Conservation (phyloP, 2,797 vertebrate species). For the Melanotaenia nigrans region DNA sequence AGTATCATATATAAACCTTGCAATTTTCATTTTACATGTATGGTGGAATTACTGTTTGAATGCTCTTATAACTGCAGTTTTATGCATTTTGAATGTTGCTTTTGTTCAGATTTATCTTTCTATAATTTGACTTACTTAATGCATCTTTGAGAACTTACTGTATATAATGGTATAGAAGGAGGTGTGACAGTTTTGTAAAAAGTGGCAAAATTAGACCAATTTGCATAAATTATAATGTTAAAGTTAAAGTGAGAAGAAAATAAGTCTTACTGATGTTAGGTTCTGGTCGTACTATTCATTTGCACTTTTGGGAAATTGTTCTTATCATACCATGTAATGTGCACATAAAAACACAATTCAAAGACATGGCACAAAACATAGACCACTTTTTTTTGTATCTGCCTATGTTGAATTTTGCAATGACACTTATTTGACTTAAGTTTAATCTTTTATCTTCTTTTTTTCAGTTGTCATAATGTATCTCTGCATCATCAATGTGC, state of each 20-base stretch:
- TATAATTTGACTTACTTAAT: constrained; percentile 27
- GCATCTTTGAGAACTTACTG: constrained; percentile 40
- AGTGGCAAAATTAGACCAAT: constrained; percentile 16
- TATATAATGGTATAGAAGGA: constrained; percentile 44
- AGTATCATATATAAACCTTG: constrained; percentile 31
- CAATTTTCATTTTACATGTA: constrained; percentile 35
- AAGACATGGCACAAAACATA: constrained; percentile 47
- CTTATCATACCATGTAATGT: constrained; percentile 55
- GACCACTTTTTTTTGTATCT: constrained; percentile 56
- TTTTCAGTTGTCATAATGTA: constrained; percentile 48
- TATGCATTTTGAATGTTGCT: constrained; percentile 63
- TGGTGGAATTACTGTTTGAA: constrained; percentile 57
- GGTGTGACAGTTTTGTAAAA: constrained; percentile 35
- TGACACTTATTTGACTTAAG: constrained; percentile 52
- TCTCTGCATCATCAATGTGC: constrained; percentile 51
- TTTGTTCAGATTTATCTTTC: constrained; percentile 26
- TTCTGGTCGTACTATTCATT: constrained; percentile 56
- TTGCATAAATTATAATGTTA: constrained; percentile 14
- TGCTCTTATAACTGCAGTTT: constrained; percentile 63
- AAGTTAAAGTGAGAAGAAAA: constrained; percentile 13
- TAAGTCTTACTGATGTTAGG: constrained; percentile 3
- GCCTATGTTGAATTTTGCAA: constrained; percentile 54
- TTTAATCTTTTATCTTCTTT: constrained; percentile 33
- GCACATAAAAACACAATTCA: constrained; percentile 70
- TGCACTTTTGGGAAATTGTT: constrained; percentile 78